Percentiles rank a stretch among this genome's conserved stretches.
These are phyloP conservation scores for Takifugu ocellatus DNA, from an alignment of 2,797 vertebrate genomes.

Conservation along the genomic window DNA sequence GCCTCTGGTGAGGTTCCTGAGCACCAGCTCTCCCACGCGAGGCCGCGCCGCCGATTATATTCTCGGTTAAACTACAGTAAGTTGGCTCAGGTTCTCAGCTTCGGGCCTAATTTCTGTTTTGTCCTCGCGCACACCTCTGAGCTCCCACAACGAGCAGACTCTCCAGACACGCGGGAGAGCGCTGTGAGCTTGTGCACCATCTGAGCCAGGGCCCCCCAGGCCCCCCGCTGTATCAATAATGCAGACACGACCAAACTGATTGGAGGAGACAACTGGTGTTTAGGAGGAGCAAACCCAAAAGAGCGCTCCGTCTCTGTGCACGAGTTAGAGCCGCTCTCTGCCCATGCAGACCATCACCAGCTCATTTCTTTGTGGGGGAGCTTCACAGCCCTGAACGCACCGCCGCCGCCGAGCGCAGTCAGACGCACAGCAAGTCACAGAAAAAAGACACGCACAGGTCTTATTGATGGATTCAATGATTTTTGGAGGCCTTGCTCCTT, in stretches of 20 bases:
- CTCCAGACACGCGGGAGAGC: conserved; percentile 48
- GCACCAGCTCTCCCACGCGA: conserved; percentile 66
- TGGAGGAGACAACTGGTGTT: conserved; percentile 86
- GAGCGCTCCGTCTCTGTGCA: conserved; percentile 44
- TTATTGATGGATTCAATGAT: conserved; percentile 63
- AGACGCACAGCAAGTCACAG: conserved; percentile 31
- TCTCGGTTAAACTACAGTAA: conserved; percentile 68
- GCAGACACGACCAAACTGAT: conserved; percentile 84
- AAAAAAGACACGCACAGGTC: conserved; percentile 36
- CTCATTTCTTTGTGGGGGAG: conserved; percentile 46
- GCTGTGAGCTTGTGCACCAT: conserved; percentile 67
- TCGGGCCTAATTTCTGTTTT: conserved; percentile 38
- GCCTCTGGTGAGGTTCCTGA: conserved; percentile 7
- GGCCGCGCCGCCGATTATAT: conserved; percentile 73
- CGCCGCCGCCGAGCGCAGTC: neutral
- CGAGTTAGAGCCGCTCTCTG: conserved; percentile 76
- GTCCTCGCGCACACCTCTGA: conserved; percentile 44
- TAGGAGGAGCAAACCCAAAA: conserved; percentile 79
- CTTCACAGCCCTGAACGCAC: conserved; percentile 8
- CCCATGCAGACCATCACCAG: conserved; percentile 78
- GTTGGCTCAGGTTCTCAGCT: conserved; percentile 38
- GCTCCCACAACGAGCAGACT: conserved; percentile 34
- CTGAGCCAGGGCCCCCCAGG: conserved; percentile 69
- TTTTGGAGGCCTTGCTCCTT: conserved; percentile 62
- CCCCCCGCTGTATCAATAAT: conserved; percentile 83